Conservation (phyloP, 2,888 invertebrate species). For the Sialis lutaria region DNA sequence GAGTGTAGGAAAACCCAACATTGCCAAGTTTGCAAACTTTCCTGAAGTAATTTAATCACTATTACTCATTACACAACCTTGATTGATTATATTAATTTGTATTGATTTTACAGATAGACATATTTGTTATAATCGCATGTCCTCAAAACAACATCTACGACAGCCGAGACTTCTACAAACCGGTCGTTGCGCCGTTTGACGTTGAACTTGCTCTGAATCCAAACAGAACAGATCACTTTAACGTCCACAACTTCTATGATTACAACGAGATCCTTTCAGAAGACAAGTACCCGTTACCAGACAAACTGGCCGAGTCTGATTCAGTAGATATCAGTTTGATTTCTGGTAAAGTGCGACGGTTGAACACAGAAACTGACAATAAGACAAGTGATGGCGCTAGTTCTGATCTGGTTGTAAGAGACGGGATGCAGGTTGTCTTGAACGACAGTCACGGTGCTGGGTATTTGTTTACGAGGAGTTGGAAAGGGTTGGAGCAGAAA, state of each 20-base stretch:
- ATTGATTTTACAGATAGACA: constrained; percentile 51
- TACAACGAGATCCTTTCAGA: constrained; percentile 58
- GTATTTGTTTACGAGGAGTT: constrained; percentile 47
- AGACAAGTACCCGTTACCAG: constrained; percentile 21
- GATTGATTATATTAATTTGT: constrained; percentile 7
- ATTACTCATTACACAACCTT: not conserved
- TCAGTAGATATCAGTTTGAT: constrained; percentile 52
- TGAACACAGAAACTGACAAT: constrained; percentile 20
- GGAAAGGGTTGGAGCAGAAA: constrained; percentile 75
- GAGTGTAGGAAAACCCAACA: constrained; percentile 87
- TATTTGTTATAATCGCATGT: constrained; percentile 83
- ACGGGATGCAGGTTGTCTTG: constrained; percentile 28
- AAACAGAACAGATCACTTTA: constrained; percentile 19
- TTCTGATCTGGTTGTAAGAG: constrained; percentile 21
- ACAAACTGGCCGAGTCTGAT: constrained; percentile 18
- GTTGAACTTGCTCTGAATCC: constrained; percentile 67
- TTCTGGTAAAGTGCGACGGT: constrained; percentile 46
- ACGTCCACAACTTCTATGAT: constrained; percentile 36
- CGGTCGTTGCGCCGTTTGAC: constrained; percentile 84
- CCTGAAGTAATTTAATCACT: constrained; percentile 42
- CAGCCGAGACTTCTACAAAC: constrained; percentile 72
- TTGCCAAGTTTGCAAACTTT: constrained; percentile 90
- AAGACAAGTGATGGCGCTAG: constrained; percentile 15
- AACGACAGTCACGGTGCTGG: constrained; percentile 39
- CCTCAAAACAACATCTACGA: constrained; percentile 76